Conservation (phyloP, 2,113 vertebrate genomes). For the Carollia perspicillata region DNA sequence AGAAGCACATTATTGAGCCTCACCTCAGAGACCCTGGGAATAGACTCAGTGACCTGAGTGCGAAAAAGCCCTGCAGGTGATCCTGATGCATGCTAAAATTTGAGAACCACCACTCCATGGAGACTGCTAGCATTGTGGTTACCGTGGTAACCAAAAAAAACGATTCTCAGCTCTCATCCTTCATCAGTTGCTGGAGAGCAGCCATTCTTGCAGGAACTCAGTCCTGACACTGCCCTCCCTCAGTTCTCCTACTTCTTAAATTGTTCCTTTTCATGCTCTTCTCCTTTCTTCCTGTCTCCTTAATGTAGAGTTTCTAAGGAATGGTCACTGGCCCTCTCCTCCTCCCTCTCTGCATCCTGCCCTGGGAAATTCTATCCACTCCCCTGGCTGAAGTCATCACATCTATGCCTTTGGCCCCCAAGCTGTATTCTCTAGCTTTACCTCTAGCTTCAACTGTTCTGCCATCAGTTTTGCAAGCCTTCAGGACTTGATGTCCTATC, state of each 20-base stretch:
- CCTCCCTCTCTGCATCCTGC: background rate
- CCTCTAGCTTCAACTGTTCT: background rate
- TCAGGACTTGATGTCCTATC: background rate
- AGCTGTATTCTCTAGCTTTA: background rate
- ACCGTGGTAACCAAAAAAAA: background rate
- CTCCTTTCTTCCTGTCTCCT: background rate
- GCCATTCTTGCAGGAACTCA: background rate
- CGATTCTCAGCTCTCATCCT: background rate
- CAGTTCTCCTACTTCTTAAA: background rate
- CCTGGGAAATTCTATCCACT: background rate
- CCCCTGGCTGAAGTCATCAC: background rate
- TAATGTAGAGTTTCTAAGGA: background rate
- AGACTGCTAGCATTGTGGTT: background rate
- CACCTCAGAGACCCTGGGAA: background rate
- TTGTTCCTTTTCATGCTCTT: background rate
- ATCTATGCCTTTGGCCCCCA: background rate
- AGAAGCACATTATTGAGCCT: background rate
- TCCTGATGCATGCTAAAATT: background rate
- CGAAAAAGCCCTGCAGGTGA: background rate
- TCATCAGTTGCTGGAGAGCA: background rate
- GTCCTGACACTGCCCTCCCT: background rate
- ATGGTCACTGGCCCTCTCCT: background rate
- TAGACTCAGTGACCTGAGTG: background rate
- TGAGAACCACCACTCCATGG: background rate
- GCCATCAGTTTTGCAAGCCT: background rate